A percentile compares a stretch with the other conserved stretches of the same genome.
phyloP scores from a whole-genome alignment of 2,113 vertebrate species.

The Motacilla tschutschensis region DNA sequence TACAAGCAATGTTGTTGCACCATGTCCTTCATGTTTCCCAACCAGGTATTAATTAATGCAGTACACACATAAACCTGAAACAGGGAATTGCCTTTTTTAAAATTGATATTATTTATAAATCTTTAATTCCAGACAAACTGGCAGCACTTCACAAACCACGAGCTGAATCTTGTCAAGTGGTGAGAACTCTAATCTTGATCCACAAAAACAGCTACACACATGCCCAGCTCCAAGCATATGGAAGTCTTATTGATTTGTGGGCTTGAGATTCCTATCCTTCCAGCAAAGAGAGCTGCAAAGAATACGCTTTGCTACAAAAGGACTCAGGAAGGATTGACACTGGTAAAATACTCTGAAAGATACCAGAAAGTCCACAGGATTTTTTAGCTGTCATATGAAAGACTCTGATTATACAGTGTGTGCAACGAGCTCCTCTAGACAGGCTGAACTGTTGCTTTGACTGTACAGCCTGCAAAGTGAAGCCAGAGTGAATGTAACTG shows the following conservation, averaged over 20 bases:
- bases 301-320: not conserved
- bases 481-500: not conserved
- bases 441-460: not conserved
- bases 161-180: slow-evolving; percentile 14
- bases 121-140: slow-evolving; percentile 14
- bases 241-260: not conserved
- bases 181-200: slow-evolving; percentile 20
- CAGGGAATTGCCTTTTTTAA: not conserved
- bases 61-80: not conserved
- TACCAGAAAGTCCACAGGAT: not conserved
- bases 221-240: not conserved
- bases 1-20: not conserved
- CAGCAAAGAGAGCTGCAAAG: not conserved
- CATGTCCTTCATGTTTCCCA: not conserved
- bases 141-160: slow-evolving; percentile 8
- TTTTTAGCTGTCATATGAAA: not conserved
- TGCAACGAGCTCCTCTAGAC: not conserved
- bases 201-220: slow-evolving; percentile 2
- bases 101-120: not conserved
- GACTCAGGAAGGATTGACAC: not conserved
- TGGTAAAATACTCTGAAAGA: not conserved
- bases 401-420: not conserved
- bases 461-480: not conserved
- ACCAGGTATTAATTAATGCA: not conserved
- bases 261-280: not conserved